Conservation (phyloP, 2,888 invertebrate genomes). For the Uropetala carovei region DNA sequence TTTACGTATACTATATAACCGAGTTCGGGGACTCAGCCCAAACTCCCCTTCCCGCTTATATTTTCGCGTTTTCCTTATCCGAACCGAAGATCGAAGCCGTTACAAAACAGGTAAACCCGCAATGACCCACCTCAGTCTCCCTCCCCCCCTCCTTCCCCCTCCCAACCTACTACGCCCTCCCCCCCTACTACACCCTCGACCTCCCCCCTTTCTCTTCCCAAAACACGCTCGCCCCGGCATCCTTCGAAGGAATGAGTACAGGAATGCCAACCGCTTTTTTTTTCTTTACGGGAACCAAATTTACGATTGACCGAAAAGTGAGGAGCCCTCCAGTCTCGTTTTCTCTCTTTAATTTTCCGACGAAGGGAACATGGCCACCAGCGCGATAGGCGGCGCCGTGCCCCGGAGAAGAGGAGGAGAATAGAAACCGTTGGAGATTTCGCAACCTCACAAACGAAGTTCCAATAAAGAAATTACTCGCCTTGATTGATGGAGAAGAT, state of each 20-base stretch:
- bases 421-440: neutral
- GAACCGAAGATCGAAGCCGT: neutral
- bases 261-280: neutral
- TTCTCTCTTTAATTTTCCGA: neutral
- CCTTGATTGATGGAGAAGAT: neutral
- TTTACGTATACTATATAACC: neutral
- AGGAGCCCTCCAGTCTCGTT: neutral
- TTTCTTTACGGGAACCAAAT: neutral
- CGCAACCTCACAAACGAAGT: neutral
- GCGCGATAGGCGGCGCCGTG: neutral
- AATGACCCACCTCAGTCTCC: too few species aligned
- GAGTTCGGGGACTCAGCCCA: neutral
- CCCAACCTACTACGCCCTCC: neutral
- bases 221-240: neutral
- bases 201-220: neutral
- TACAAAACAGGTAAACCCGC: neutral
- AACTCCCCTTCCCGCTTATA: neutral
- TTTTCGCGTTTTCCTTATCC: neutral
- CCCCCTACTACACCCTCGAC: too few species aligned
- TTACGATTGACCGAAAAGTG: neutral
- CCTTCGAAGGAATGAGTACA: constrained; percentile 44
- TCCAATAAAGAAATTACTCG: neutral
- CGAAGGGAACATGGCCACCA: neutral
- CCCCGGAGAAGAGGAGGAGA: neutral
- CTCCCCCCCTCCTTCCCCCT: neutral